Evolutionary conservation across 2,797 vertebrate genomes (phyloP).

Genomic region (Dallia pectoralis): DNA sequence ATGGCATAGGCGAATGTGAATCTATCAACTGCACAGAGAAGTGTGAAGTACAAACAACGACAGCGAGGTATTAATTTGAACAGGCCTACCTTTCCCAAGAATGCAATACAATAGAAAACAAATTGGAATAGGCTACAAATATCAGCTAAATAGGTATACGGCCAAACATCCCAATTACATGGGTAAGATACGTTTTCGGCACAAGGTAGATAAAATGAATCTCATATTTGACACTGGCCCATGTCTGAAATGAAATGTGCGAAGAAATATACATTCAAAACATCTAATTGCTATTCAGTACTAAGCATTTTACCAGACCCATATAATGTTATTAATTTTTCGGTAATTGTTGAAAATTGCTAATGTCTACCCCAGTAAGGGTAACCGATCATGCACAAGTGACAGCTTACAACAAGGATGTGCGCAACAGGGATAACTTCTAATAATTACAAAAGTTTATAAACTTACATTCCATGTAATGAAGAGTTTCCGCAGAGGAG

Average conservation of each 20-base stretch:
- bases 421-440: neutral
- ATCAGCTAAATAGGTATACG: neutral
- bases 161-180: neutral
- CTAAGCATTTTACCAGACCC: neutral
- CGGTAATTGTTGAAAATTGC: neutral
- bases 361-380: neutral
- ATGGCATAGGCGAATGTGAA: neutral
- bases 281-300: neutral
- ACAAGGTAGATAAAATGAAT: neutral
- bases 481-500: slow-evolving; percentile 19
- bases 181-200: neutral
- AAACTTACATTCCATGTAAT: slow-evolving; percentile 55
- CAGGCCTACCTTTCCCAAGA: neutral
- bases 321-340: neutral
- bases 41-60: neutral
- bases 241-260: neutral
- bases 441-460: neutral
- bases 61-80: neutral
- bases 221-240: neutral
- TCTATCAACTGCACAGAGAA: neutral
- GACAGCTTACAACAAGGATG: neutral
- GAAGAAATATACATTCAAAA: slow-evolving; percentile 1
- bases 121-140: neutral
- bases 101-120: neutral
- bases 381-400: neutral